Evolutionary conservation across 1,140 invertebrate genomes (phyloP).

Genomic region (Drosophila oshimai): DNA sequence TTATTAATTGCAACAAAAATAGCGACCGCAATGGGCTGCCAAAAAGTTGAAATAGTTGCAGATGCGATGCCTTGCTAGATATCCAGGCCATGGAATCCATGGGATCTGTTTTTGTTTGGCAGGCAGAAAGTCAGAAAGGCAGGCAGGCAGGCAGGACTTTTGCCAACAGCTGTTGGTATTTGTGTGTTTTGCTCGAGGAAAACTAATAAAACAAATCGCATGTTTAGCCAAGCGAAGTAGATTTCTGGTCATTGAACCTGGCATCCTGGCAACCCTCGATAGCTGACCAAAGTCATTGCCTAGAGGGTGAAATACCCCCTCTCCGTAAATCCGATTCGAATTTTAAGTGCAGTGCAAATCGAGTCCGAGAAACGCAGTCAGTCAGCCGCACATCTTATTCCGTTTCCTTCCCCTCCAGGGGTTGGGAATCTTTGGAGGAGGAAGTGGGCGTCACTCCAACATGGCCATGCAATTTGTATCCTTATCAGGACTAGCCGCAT

Average conservation of each 20-base stretch:
- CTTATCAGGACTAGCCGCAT: conserved; percentile 64
- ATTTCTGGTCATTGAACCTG: conserved; percentile 70
- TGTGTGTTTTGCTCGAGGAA: conserved; percentile 25
- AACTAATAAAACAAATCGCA: conserved; percentile 79
- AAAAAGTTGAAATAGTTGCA: conserved; percentile 53
- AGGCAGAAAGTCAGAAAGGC: neutral
- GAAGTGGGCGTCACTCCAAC: conserved; percentile 51
- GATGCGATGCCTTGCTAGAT: conserved; percentile 33
- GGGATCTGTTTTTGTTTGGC: conserved; percentile 40
- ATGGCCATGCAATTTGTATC: conserved; percentile 66
- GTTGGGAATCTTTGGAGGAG: neutral
- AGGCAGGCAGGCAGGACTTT: conserved; percentile 21
- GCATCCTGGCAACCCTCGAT: conserved; percentile 20
- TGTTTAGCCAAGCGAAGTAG: conserved; percentile 63
- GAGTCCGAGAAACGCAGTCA: conserved; percentile 34
- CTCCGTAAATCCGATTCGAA: conserved; percentile 55
- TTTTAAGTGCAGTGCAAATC: conserved; percentile 69
- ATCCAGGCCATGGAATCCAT: conserved; percentile 24
- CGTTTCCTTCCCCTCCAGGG: conserved; percentile 1
- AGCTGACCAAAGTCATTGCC: conserved; percentile 31
- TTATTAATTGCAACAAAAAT: conserved; percentile 67
- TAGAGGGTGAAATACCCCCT: conserved; percentile 33
- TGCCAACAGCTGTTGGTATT: conserved; percentile 67
- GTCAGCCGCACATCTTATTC: conserved; percentile 9
- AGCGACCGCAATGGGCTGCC: conserved; percentile 58